A percentile compares a stretch with the other conserved stretches of the same genome.
Conservation (phyloP, 2,797 vertebrate species). For the Rhinophrynus dorsalis region DNA sequence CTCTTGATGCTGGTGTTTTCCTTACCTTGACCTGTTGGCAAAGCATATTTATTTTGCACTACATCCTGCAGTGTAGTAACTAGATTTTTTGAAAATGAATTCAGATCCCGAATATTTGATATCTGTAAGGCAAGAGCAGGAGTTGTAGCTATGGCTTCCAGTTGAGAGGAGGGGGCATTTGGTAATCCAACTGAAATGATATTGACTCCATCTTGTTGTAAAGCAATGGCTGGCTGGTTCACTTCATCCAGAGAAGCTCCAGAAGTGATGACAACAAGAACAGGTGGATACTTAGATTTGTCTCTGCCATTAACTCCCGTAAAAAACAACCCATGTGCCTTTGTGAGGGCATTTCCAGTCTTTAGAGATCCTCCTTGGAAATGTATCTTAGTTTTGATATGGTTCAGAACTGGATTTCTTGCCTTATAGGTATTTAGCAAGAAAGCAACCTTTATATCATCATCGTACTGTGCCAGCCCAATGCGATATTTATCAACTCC, state of each 20-base stretch:
- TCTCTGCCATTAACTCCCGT: constrained; percentile 47
- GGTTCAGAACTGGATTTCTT: constrained; percentile 55
- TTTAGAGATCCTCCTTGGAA: constrained; percentile 56
- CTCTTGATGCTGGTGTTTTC: too few relatives aligned
- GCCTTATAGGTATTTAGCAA: constrained; percentile 45
- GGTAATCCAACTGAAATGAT: constrained; percentile 61
- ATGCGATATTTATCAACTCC: constrained; percentile 34
- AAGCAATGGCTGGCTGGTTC: constrained; percentile 26
- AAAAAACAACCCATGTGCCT: constrained; percentile 52
- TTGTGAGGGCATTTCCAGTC: constrained; percentile 52
- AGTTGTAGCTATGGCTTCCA: constrained; percentile 55
- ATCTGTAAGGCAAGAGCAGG: constrained; percentile 8
- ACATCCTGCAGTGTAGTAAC: constrained; percentile 25
- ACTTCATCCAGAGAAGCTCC: constrained; percentile 58
- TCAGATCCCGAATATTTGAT: not conserved
- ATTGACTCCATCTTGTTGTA: constrained; percentile 56
- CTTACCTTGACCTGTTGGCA: constrained; percentile 13
- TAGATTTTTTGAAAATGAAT: constrained; percentile 40
- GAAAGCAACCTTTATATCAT: constrained; percentile 53
- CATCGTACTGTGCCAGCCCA: constrained; percentile 47
- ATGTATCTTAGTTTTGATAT: constrained; percentile 56
- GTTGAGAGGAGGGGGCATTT: constrained; percentile 41
- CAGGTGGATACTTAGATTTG: constrained; percentile 52
- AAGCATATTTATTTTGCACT: not conserved
- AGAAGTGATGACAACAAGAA: constrained; percentile 62